These are phyloP conservation scores for Yasuhikotakia modesta DNA, from an alignment of 2,797 vertebrate genomes.

Conservation along the genomic window DNA sequence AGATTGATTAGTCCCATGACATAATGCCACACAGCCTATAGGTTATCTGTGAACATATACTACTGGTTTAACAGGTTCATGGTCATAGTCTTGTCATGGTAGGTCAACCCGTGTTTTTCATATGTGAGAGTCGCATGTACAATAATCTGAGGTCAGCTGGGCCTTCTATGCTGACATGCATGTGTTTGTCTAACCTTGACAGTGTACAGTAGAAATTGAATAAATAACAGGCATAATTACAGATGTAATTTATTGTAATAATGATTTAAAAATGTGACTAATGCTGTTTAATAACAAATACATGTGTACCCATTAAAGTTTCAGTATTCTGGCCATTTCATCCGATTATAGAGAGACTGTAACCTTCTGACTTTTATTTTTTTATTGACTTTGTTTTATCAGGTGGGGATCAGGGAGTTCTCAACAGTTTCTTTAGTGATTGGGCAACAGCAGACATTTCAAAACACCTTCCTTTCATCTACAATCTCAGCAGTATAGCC, in stretches of 20 bases:
- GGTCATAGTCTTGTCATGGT: not conserved
- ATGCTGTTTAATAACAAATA: not conserved
- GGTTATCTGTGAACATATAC: not conserved
- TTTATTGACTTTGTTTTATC: constrained; percentile 41
- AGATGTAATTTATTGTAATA: no score
- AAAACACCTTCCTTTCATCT: constrained; percentile 97
- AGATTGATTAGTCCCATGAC: constrained; percentile 1
- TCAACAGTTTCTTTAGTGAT: constrained; percentile 93
- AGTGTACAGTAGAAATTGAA: no score
- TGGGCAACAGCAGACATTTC: constrained; percentile 96
- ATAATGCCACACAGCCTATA: not conserved
- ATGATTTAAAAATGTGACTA: not conserved
- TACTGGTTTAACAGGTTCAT: not conserved
- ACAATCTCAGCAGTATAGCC: constrained; percentile 94
- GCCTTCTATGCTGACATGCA: not conserved
- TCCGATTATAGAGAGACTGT: not conserved
- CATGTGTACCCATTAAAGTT: not conserved
- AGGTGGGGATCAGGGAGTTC: constrained; percentile 98
- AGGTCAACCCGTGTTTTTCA: constrained; percentile 10
- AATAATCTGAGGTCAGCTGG: constrained; percentile 17
- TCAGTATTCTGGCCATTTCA: no score
- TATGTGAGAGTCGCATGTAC: constrained; percentile 5
- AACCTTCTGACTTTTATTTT: not conserved
- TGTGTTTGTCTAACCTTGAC: not conserved
- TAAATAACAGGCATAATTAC: no score